Evolutionary conservation across 2,113 vertebrate genomes (phyloP), one percentile per base, ranked within the genome.

Genomic region (Galbula dea): DNA sequence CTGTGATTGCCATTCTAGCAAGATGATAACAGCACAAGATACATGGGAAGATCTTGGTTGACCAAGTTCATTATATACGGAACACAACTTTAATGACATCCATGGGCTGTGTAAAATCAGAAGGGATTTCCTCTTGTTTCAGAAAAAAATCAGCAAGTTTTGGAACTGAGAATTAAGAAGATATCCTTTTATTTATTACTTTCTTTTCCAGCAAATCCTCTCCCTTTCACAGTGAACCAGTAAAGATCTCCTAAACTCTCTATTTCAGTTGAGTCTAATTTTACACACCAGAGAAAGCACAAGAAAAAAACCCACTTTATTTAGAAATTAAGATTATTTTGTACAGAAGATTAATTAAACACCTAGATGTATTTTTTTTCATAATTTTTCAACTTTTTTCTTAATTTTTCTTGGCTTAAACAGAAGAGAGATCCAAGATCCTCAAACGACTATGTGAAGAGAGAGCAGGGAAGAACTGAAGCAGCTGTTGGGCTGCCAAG

Each of bases 1-100:
- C 81, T 95, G 84, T 51, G 71, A 87, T 51, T 77, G 76, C 30
- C 36, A 34, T 83, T 91, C 78, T 66, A 87, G 13, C 43, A 93
- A 85, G 58, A 93, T 58, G 41, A 32, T 62, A 94, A 76, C 86
- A 90, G 49, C 20, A 69, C 6, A 88, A 76, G 23, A 51, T 58
- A 30, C 21, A 73, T n/a, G 16, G 48, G 27, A 80, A 86, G 8
- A 80, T 43, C 43, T 58, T 74, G 41, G 15, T 18, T 88, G 51
- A 77, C 43, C 18, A 80, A 13, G 78, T 74, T 90, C 16, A 49
- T 61, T 54, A 34, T 20, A 14, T 32, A 54, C 11, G 15, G 22
- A 83, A 68, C 8, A 36, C 19, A 77, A 32, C 3, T 89, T 90
- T 75, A 88, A 62, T n/a, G 49, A 62, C 26, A 69, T 12, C 17